Base-by-base conservation (phyloP, 2,113 vertebrate species). In the Ondatra zibethicus region DNA sequence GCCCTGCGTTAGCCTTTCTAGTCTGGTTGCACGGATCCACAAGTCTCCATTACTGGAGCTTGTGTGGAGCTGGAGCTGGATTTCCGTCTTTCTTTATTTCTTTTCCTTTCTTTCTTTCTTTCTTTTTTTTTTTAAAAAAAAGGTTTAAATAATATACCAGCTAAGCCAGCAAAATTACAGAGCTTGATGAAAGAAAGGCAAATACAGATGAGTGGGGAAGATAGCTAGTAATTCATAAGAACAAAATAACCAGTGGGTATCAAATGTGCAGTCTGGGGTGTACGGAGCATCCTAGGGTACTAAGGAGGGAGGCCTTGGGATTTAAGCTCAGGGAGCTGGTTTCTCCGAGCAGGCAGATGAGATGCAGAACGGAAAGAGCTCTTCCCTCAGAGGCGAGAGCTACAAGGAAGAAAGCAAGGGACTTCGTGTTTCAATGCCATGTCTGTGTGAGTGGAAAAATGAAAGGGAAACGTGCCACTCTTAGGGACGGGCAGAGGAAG, bases 141-240 rank as follows among this genome's bases (percentile, higher is more conserved):
- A 58, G 58, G 58, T 58, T 19, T 58, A 92, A 92, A 96, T 89
- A 91, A 63, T 65, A 58, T 45, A 47, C 17, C 7, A 93, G 33
- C 5, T 17, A 92, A 73, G 66, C 52, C 68, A 92, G 61, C 91
- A 89, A 82, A 95, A 89, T 92, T 81, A 92, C 16, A 89, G 85
- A 66, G 25, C 39, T 81, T 11, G 23, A 73, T 86, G 39, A 87
- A 96, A 95, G 7, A 82, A 87, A 91, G 58, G 66, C 77, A 89
- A 70, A 27, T 68, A 58, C 47, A 82, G 58, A 94, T 63, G 36
- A 88, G 27, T 21, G 21, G 19, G 68, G 52, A 66, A 78, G 87
- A 86, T 16, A n/a, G 17, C 45, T 82, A 39, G 17, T 65, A 68
- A 93, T 63, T 89, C 52, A 27, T 61, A 58, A 58, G 36, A 75